Conservation (phyloP, 2,797 vertebrate species). For the Salmo trutta region DNA sequence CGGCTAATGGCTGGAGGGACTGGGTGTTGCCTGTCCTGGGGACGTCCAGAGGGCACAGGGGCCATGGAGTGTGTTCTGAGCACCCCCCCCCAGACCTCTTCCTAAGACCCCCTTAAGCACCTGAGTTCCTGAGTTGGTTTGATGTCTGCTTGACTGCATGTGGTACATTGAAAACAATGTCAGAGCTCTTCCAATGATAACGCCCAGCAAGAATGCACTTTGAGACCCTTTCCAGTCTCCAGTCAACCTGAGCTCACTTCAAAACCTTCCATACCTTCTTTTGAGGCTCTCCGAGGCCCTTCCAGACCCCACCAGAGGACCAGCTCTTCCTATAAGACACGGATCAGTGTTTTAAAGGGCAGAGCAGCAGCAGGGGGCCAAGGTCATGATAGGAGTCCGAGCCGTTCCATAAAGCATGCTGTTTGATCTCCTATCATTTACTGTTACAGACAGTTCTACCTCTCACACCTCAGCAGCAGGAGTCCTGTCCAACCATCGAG, state of each 20-base stretch:
- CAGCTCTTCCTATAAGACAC: slow-evolving; percentile 19
- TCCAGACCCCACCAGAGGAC: not conserved
- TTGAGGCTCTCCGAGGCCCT: not conserved
- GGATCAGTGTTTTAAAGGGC: slow-evolving; percentile 32
- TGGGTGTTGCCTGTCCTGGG: slow-evolving; percentile 36
- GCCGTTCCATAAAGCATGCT: slow-evolving; percentile 3
- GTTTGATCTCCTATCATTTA: slow-evolving; percentile 2
- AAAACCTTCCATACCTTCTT: not conserved
- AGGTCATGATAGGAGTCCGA: slow-evolving; percentile 8
- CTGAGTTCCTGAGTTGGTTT: slow-evolving; percentile 35
- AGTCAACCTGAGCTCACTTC: not conserved
- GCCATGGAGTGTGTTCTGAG: slow-evolving; percentile 46
- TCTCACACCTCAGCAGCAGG: not conserved
- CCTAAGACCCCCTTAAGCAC: slow-evolving; percentile 28
- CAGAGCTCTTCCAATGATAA: slow-evolving; percentile 5
- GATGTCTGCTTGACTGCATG: slow-evolving; percentile 24
- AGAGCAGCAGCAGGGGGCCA: slow-evolving; percentile 34
- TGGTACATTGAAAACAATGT: slow-evolving; percentile 16
- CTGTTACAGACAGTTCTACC: not conserved
- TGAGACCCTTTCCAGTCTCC: not conserved
- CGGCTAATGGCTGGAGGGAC: slow-evolving; percentile 71
- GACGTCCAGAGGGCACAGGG: slow-evolving; percentile 58
- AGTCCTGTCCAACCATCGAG: not conserved
- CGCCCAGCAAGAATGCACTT: not conserved
- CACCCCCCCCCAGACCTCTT: slow-evolving; percentile 3